Evolutionary conservation across 2,113 vertebrate species (phyloP).

Genomic region (Conger conger): DNA sequence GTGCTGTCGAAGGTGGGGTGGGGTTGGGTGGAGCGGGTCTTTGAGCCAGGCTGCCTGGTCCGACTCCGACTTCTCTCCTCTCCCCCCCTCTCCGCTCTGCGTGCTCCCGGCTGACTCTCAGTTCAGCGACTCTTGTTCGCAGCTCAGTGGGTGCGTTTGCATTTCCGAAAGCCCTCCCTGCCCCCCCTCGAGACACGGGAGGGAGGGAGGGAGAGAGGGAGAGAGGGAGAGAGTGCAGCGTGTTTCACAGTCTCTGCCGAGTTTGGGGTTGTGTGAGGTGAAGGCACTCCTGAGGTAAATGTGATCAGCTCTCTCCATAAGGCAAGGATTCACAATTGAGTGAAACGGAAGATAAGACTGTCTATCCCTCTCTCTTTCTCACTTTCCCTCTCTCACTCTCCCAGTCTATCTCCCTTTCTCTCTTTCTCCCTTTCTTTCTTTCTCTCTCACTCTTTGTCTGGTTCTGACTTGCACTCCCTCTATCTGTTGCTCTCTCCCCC

Average conservation of each 20-base stretch:
- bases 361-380: neutral
- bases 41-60: neutral
- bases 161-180: slow-evolving; percentile 14
- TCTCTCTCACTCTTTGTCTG: neutral
- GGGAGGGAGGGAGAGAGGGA: neutral
- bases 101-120: neutral
- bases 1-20: neutral
- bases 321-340: neutral
- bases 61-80: slow-evolving; percentile 33
- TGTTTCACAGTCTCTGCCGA: neutral
- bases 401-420: neutral
- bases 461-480: too few relatives aligned
- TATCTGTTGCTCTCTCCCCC: neutral
- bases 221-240: neutral
- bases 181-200: neutral
- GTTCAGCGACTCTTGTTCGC: neutral
- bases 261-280: slow-evolving; percentile 13
- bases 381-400: too few relatives aligned
- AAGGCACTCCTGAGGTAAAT: neutral
- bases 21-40: neutral
- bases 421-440: neutral
- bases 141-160: neutral
- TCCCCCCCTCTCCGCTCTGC: slow-evolving; percentile 10
- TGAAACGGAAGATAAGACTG: slow-evolving; percentile 4
- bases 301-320: neutral